Evolutionary conservation across 2,113 vertebrate species (phyloP).

Genomic region (Sminthopsis crassicaudata): DNA sequence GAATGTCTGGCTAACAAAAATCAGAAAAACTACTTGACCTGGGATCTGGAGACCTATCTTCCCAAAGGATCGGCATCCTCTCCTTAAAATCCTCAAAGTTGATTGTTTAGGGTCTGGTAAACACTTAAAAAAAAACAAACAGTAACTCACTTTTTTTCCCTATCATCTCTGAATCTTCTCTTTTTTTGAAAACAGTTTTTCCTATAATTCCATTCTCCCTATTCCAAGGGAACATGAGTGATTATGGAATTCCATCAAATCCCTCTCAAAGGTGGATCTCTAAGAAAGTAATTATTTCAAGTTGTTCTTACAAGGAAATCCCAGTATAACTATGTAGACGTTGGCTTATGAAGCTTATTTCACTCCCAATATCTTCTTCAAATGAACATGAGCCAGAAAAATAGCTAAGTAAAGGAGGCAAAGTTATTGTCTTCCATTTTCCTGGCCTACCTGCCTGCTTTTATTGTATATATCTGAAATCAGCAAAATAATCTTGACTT

Average conservation of each 20-base stretch:
- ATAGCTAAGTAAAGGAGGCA: neutral
- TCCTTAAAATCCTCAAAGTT: neutral
- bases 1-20: neutral
- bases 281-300: neutral
- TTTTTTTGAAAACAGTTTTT: neutral
- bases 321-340: neutral
- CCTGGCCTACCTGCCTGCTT: neutral
- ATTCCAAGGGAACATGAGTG: neutral
- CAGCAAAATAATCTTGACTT: neutral
- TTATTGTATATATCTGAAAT: neutral
- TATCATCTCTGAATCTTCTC: neutral
- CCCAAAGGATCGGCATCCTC: neutral
- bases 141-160: neutral
- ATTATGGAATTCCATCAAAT: neutral
- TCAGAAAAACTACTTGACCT: neutral
- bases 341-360: neutral
- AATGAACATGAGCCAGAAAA: neutral
- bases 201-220: neutral
- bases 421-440: neutral
- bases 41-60: neutral
- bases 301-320: neutral
- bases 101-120: neutral
- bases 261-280: neutral
- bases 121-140: too few relatives aligned
- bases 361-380: neutral